phyloP scores from a whole-genome alignment of 2,797 vertebrate species.

The Platyrinchus mystaceus region DNA sequence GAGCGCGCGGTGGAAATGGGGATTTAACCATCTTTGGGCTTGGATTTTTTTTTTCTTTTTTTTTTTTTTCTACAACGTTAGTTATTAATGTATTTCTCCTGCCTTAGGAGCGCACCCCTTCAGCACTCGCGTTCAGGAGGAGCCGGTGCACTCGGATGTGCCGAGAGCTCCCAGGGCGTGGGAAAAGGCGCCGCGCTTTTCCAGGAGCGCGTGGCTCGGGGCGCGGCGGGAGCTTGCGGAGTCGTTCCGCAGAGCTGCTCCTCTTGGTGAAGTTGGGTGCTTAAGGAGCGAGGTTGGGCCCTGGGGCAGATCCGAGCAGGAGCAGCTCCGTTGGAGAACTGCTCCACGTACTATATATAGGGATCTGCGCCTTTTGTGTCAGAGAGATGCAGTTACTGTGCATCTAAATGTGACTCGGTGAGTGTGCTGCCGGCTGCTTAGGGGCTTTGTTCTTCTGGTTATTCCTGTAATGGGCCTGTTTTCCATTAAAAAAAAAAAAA shows the following conservation, averaged over 20 bases:
- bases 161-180: neutral
- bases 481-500: neutral
- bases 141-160: neutral
- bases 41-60: no score
- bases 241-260: neutral
- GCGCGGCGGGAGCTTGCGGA: accelerated
- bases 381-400: neutral
- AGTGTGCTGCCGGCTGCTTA: neutral
- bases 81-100: neutral
- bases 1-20: neutral
- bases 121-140: accelerated
- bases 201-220: neutral
- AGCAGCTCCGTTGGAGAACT: neutral
- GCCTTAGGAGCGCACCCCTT: neutral
- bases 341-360: accelerated
- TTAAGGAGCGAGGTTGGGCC: neutral
- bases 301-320: neutral
- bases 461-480: neutral
- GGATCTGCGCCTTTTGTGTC: neutral
- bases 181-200: neutral
- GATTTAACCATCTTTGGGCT: neutral
- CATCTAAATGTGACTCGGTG: neutral
- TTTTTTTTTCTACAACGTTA: neutral
- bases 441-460: neutral
- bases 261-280: accelerated